A percentile compares a stretch with the other conserved stretches of the same genome.
Evolutionary conservation across 1,140 invertebrate species (phyloP).

Genomic region (Paralvinella palmiformis): DNA sequence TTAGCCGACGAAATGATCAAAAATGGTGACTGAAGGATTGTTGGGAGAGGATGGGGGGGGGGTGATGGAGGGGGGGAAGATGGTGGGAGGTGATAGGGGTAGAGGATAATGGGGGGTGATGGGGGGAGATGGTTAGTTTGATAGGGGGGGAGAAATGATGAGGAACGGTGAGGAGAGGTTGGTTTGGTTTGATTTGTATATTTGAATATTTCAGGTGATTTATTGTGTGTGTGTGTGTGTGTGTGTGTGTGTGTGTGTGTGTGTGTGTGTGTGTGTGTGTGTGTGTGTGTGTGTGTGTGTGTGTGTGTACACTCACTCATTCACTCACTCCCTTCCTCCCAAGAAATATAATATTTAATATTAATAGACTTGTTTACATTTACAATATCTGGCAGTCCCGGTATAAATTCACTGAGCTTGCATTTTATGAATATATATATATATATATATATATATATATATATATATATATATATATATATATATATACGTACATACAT

Average conservation of each 20-base stretch:
- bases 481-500: not conserved
- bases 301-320: not conserved
- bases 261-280: slow-evolving; percentile 1
- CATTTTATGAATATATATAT: not conserved
- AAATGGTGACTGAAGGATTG: not conserved
- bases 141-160: not conserved
- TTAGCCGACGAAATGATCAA: not conserved
- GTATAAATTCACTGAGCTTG: not conserved
- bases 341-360: not conserved
- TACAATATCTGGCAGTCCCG: not conserved
- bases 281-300: not conserved
- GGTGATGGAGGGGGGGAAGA: not conserved
- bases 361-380: not conserved
- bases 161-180: too few species aligned
- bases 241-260: not conserved
- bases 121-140: not conserved
- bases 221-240: not conserved
- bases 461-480: not conserved
- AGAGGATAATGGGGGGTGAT: not conserved
- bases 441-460: not conserved
- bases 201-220: too few species aligned
- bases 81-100: not conserved
- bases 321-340: not conserved
- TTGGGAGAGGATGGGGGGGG: not conserved
- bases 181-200: too few species aligned